Conservation (phyloP, 2,113 vertebrate genomes). For the Empidonax traillii region DNA sequence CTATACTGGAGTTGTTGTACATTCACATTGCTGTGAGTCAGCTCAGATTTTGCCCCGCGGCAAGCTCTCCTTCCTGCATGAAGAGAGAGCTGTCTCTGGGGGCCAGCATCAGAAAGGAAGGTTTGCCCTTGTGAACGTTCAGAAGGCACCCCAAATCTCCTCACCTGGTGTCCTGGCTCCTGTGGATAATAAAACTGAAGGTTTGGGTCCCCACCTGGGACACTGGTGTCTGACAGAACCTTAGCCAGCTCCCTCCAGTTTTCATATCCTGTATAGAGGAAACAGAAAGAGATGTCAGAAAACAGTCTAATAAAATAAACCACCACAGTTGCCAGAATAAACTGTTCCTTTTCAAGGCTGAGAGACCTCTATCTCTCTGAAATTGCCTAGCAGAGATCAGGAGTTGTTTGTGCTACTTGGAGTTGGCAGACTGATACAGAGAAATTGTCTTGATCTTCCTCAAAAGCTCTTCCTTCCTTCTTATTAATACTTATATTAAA, state of each 20-base stretch:
- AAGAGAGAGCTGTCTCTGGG: not conserved
- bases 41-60: not conserved
- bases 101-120: not conserved
- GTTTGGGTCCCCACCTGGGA: conserved; percentile 38
- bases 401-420: not conserved
- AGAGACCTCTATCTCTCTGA: not conserved
- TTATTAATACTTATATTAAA: not conserved
- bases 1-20: not conserved
- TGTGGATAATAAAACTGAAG: conserved; percentile 41
- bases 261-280: conserved; percentile 59
- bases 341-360: not conserved
- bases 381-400: not conserved
- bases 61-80: not conserved
- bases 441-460: not conserved
- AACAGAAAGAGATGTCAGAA: not conserved
- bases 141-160: not conserved
- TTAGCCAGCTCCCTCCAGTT: conserved; percentile 79
- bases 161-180: conserved; percentile 56
- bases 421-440: not conserved
- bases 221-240: conserved; percentile 58
- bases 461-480: not conserved
- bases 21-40: not conserved
- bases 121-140: not conserved
- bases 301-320: not conserved
- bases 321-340: not conserved